Evolutionary conservation across 2,113 vertebrate genomes (phyloP), one percentile per base, ranked within the genome.

Genomic region (Diphyllodes magnificus): DNA sequence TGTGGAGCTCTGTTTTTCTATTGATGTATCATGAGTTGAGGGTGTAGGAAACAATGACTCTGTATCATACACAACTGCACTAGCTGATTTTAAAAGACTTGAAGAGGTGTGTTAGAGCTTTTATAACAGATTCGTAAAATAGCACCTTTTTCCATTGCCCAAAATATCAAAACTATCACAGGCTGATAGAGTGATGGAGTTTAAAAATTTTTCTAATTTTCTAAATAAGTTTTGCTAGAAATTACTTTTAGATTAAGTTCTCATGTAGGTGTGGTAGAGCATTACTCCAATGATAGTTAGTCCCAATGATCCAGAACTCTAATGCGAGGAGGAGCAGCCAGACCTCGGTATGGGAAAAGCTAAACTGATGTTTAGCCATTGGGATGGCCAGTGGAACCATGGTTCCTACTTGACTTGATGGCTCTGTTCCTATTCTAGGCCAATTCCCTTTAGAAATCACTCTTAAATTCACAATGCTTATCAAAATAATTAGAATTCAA

Each of bases 291-390:
- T 5, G 4, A 9, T 61, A 8, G 19, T 50, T 13, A 86, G 13
- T 25, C 56, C 5, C 1, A 4, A 7, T 25, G n/a, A 17, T 35
- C 7, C 18, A 68, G 21, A 68, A 22, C 22, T 60, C 35, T 20
- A 56, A 31, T 3, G 8, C 7, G 12, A 68, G 6, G 19, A 31
- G 1, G 4, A 75, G 10, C 0, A 1, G 6, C 17, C 65, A 11
- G 40, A 60, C 20, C 20, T 23, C 37, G 33, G 15, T 16, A 9
- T 54, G 25, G 35, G 15, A 42, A 69, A 54, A 17, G 4, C 6
- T 37, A 50, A 68, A n/a, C 15, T 22, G 9, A 31, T 6, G 2
- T 51, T 70, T 65, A 79, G 9, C 17, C 9, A 5, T 15, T 13
- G 50, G 10, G 10, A 14, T 30, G 8, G 18, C 7, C 3, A 3